phyloP scores from a whole-genome alignment of 2,888 invertebrate genomes.

The Calephelis perditalis region DNA sequence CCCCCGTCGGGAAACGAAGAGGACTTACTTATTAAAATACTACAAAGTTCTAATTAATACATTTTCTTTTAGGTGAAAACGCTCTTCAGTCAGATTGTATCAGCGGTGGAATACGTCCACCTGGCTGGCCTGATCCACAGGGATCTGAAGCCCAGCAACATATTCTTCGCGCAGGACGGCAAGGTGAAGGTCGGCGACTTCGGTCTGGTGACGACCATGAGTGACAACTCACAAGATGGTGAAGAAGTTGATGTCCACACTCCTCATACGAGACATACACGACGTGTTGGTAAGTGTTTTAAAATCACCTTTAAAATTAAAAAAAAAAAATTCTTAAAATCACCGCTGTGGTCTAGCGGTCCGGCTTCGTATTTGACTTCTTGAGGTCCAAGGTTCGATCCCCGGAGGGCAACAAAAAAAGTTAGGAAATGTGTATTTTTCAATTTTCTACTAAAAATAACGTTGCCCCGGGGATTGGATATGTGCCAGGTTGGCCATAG shows the following conservation, averaged over 20 bases:
- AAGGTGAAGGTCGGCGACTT: slow-evolving; percentile 97
- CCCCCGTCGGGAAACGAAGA: too few relatives aligned
- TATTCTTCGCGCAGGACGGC: slow-evolving; percentile 93
- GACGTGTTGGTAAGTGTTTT: slow-evolving; percentile 76
- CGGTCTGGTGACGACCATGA: slow-evolving; percentile 95
- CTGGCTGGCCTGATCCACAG: slow-evolving; percentile 94
- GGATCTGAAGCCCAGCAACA: slow-evolving; percentile 89
- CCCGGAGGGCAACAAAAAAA: too few relatives aligned
- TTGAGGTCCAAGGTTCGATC: too few relatives aligned
- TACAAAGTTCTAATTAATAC: not conserved
- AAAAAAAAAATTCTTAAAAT: too few relatives aligned
- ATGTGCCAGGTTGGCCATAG: too few relatives aligned
- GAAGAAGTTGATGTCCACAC: slow-evolving; percentile 40
- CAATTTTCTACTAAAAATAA: too few relatives aligned
- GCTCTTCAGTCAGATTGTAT: slow-evolving; percentile 93
- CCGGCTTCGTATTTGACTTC: too few relatives aligned
- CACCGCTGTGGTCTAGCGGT: too few relatives aligned
- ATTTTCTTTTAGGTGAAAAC: slow-evolving; percentile 66
- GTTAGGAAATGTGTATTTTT: too few relatives aligned
- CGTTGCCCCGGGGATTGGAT: too few relatives aligned
- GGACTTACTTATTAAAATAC: not conserved
- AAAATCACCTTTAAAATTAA: too few relatives aligned
- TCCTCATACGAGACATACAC: slow-evolving; percentile 72
- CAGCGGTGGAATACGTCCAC: slow-evolving; percentile 98
- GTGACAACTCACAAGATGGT: slow-evolving; percentile 48